A percentile compares a stretch with the other conserved stretches of the same genome.
Evolutionary conservation across 2,888 invertebrate species (phyloP).

Genomic region (Ischnus inquisitorius): DNA sequence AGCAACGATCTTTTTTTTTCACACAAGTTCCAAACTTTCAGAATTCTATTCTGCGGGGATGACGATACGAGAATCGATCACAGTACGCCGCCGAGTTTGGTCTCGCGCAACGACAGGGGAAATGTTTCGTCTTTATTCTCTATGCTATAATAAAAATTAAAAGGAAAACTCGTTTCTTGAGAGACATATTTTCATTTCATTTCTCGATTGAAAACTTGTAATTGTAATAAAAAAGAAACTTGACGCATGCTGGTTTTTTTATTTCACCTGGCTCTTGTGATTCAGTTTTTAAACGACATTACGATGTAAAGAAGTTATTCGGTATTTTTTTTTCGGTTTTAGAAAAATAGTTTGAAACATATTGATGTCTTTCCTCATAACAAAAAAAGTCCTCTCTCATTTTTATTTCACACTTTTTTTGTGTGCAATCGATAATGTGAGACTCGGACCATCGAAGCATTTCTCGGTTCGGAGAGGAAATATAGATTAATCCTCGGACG

Average conservation of each 20-base stretch:
- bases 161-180: no score
- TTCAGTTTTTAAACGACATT: no score
- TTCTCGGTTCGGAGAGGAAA: constrained; percentile 25
- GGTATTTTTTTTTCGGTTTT: no score
- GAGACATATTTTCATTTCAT: no score
- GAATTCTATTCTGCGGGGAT: constrained; percentile 36
- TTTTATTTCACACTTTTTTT: not conserved
- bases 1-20: constrained; percentile 72
- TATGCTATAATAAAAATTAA: not conserved
- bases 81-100: not conserved
- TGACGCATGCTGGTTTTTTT: no score
- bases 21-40: constrained; percentile 33
- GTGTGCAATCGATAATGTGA: constrained; percentile 7
- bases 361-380: no score
- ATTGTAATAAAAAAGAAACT: no score
- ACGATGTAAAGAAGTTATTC: no score
- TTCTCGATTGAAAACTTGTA: no score
- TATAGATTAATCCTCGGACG: constrained; percentile 49
- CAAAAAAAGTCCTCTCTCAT: not conserved
- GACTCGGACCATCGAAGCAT: constrained; percentile 26
- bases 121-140: constrained; percentile 31
- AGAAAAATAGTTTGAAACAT: no score
- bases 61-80: constrained; percentile 63
- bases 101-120: not conserved
- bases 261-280: no score